These are phyloP conservation scores for Crepidodera aurea DNA, from an alignment of 2,888 invertebrate genomes.

Conservation along the genomic window DNA sequence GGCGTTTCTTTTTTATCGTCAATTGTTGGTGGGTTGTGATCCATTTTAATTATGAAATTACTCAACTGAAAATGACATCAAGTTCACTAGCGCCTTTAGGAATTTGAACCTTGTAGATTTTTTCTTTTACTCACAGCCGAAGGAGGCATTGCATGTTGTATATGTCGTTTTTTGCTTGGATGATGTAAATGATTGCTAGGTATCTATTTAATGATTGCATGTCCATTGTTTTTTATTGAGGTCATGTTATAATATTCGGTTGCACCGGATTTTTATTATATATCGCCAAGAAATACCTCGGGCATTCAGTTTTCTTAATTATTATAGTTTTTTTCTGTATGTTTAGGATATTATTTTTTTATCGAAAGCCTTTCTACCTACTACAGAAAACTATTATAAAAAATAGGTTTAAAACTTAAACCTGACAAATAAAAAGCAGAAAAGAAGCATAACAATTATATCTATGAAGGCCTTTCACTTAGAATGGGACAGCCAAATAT, in stretches of 20 bases:
- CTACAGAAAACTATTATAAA: too few species aligned
- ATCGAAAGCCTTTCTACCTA: too few species aligned
- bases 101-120: neutral
- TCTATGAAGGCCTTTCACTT: too few species aligned
- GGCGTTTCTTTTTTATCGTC: slow-evolving; percentile 33
- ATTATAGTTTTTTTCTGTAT: neutral
- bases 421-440: too few species aligned
- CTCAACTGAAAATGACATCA: slow-evolving; percentile 9
- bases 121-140: neutral
- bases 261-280: neutral
- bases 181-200: slow-evolving; percentile 16
- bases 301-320: neutral
- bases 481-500: too few species aligned
- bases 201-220: neutral
- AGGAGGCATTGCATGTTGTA: neutral
- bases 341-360: too few species aligned
- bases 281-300: neutral
- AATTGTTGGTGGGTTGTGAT: slow-evolving; percentile 10
- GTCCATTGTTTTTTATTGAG: slow-evolving; percentile 4
- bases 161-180: slow-evolving; percentile 6
- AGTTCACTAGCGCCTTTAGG: slow-evolving; percentile 6
- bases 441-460: too few species aligned
- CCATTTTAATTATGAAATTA: slow-evolving; percentile 10
- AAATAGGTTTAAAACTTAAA: too few species aligned
- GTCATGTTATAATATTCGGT: neutral